phyloP scores from a whole-genome alignment of 2,797 vertebrate species.

The Etheostoma nigrum region DNA sequence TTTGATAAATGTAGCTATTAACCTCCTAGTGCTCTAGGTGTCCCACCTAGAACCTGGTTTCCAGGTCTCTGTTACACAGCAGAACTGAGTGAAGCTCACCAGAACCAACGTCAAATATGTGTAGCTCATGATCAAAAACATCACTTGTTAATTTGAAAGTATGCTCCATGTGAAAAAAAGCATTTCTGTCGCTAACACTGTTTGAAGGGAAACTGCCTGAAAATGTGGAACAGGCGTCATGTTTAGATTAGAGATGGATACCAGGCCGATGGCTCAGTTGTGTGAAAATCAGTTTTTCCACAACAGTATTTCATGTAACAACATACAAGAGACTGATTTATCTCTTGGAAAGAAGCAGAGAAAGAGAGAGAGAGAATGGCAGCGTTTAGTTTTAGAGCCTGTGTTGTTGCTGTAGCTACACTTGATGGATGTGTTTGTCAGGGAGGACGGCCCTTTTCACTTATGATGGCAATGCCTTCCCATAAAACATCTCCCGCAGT shows the following conservation, averaged over 20 bases:
- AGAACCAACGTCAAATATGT: conserved; percentile 27
- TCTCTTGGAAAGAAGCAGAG: conserved; percentile 44
- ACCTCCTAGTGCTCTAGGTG: conserved; percentile 72
- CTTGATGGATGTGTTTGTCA: conserved; percentile 83
- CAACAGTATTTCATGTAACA: conserved; percentile 57
- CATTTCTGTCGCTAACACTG: conserved; percentile 26
- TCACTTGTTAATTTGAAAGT: conserved; percentile 38
- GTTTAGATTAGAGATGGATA: conserved; percentile 66
- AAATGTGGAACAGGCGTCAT: conserved; percentile 47
- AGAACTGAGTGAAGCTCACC: conserved; percentile 35
- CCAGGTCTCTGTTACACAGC: conserved; percentile 48
- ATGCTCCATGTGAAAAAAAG: conserved; percentile 1
- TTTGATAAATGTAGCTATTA: conserved; percentile 83
- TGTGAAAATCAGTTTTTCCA: conserved; percentile 62
- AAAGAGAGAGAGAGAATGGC: conserved; percentile 52
- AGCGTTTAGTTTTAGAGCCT: conserved; percentile 62
- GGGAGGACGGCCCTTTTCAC: conserved; percentile 77
- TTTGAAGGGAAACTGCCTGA: conserved; percentile 32
- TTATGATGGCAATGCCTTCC: conserved; percentile 80
- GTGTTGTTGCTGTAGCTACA: conserved; percentile 73
- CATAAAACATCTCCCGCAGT: conserved; percentile 76
- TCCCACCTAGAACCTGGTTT: conserved; percentile 74
- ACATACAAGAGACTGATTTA: conserved; percentile 64
- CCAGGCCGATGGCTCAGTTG: conserved; percentile 56
- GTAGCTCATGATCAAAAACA: conserved; percentile 23